Evolutionary conservation across 2,888 invertebrate species (phyloP), one percentile per base, ranked within the genome.

Genomic region (Limnephilus auricula): DNA sequence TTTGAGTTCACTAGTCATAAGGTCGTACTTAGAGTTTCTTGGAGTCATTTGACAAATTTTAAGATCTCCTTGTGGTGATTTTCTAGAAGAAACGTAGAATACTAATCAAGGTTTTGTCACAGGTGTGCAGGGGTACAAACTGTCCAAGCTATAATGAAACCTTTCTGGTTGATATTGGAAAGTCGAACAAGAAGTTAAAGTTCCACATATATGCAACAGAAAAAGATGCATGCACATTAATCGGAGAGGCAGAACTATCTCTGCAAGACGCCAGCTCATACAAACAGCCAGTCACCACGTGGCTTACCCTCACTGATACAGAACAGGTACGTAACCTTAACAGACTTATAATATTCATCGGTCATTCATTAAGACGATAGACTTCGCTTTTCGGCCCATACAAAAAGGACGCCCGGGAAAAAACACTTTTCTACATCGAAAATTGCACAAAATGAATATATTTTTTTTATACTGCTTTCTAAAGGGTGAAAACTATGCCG

Each of bases 141-240:
- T 97, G 97, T 92, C 98, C 98, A 0, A 97, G 97, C 92, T 98
- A 97, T 94, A 98, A 98, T 94, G 98, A 98, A 94, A 96, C 97
- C 92, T 98, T 98, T 94, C 95, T 97, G 93, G 98, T 97, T 93
- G 95, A 96, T 92, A 94, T 97, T 93, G 97, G 97, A 92, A 97
- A 97, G 92, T 95, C 97, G 89, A 95, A 96, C 32, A 95, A 96
- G 82, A 95, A 97, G 93, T 94, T 98, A 25, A 96, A 97, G 94
- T 97, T 98, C 94, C 97, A 97, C 94, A 95, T 97, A 90, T 97
- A 97, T 94, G 96, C 96, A 93, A 96, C 96, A 45, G 97, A 97
- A 94, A 96, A 97, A 92, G 96, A 95, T 91, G 96, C 96, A 89
- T 97, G 97, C 94, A 97, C 97, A 0, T 94, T 97, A 84, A 96